Conservation (phyloP, 2,888 invertebrate genomes). For the Cheilosia grossa region DNA sequence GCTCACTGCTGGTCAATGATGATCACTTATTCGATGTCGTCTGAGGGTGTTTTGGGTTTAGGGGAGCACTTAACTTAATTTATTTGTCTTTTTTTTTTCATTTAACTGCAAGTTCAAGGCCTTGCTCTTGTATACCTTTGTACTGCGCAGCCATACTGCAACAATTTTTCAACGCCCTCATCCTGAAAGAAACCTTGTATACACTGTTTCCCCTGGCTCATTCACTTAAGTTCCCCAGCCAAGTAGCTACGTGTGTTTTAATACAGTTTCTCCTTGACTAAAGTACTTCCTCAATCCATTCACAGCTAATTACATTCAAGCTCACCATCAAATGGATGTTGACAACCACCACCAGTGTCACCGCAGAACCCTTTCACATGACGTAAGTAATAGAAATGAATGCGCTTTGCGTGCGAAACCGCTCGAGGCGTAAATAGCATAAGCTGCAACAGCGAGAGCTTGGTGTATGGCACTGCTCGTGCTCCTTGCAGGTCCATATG, state of each 20-base stretch:
- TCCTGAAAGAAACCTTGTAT: not conserved
- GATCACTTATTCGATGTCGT: too few species aligned
- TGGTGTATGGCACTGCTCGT: not conserved
- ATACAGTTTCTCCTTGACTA: slow-evolving; percentile 29
- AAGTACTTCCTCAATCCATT: slow-evolving; percentile 58
- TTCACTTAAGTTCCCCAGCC: slow-evolving; percentile 6
- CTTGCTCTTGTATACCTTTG: too few species aligned
- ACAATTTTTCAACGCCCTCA: not conserved
- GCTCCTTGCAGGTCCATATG: slow-evolving; percentile 44
- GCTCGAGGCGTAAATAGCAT: slow-evolving; percentile 62
- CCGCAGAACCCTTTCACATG: slow-evolving; percentile 42
- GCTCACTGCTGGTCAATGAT: too few species aligned
- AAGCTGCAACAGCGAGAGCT: slow-evolving; percentile 24
- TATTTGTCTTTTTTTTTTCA: too few species aligned
- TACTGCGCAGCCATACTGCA: too few species aligned
- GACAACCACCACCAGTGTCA: slow-evolving; percentile 27
- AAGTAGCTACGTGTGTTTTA: slow-evolving; percentile 31
- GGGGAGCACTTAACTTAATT: too few species aligned
- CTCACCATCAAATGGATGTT: slow-evolving; percentile 59
- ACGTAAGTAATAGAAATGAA: slow-evolving; percentile 47
- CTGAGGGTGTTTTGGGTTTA: too few species aligned
- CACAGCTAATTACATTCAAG: slow-evolving; percentile 71
- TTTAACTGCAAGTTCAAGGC: too few species aligned
- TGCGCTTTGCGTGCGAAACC: slow-evolving; percentile 60
- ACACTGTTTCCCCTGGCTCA: not conserved